Conservation (phyloP, 2,797 vertebrate genomes). For the Vespertilio murinus region DNA sequence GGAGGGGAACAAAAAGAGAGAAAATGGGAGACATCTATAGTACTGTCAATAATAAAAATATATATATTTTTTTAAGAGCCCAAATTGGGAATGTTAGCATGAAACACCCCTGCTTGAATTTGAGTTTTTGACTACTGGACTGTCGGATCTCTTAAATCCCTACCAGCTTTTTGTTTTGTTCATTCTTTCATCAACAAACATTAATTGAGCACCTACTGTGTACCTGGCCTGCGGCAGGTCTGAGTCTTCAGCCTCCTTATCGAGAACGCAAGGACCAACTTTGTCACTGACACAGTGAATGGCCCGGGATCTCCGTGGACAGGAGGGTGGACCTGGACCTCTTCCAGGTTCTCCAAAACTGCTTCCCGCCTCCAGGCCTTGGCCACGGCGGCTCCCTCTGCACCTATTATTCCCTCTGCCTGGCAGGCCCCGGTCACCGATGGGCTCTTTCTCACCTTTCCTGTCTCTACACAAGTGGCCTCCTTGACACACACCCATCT, state of each 20-base stretch:
- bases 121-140: not conserved
- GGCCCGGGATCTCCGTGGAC: not conserved
- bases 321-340: not conserved
- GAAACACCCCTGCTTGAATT: not conserved
- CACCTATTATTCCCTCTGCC: not conserved
- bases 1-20: not conserved
- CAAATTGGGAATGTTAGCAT: not conserved
- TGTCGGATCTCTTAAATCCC: not conserved
- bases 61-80: not conserved
- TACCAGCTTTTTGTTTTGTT: not conserved
- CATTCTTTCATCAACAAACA: not conserved
- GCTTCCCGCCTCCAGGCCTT: not conserved
- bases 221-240: not conserved
- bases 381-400: not conserved
- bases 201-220: not conserved
- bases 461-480: not conserved
- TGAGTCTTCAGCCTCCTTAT: not conserved
- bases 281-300: accelerated
- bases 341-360: not conserved
- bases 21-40: not conserved
- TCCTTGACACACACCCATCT: not conserved
- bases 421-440: not conserved
- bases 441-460: not conserved
- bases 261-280: not conserved
- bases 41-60: not conserved